A percentile compares a stretch with the other conserved stretches of the same genome.
Evolutionary conservation across 2,888 invertebrate genomes (phyloP).

Genomic region (Tenthredo distinguenda): DNA sequence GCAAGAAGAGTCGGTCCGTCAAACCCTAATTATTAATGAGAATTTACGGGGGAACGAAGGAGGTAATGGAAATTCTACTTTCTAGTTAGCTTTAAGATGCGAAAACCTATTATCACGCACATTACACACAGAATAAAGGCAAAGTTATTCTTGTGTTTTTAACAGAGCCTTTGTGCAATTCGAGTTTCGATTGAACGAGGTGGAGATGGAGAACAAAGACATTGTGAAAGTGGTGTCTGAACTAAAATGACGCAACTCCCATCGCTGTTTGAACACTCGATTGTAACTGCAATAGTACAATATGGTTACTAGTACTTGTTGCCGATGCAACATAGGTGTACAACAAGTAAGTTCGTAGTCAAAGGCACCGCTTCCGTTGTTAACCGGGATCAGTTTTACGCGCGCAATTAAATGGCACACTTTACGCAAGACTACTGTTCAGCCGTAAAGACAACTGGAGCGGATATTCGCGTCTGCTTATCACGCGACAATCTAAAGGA

Average conservation of each 20-base stretch:
- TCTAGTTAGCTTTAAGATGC: background rate
- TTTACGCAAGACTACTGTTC: constrained; percentile 19
- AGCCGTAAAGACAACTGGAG: constrained; percentile 29
- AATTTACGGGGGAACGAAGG: background rate
- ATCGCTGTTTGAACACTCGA: background rate
- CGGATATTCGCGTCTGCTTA: constrained; percentile 34
- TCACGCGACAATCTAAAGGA: constrained; percentile 36
- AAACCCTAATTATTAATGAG: constrained; percentile 25
- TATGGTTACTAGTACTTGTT: background rate
- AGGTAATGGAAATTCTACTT: constrained; percentile 16
- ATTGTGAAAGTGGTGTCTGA: background rate
- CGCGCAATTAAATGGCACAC: constrained; percentile 27
- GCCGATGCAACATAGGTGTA: background rate
- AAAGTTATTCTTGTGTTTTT: background rate
- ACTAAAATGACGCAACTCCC: background rate
- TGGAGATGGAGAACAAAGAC: background rate
- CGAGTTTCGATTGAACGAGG: background rate
- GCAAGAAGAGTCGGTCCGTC: constrained; percentile 22
- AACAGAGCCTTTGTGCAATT: background rate
- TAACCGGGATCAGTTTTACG: constrained; percentile 6
- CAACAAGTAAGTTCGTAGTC: background rate
- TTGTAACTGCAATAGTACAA: background rate
- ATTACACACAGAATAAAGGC: background rate
- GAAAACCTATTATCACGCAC: background rate
- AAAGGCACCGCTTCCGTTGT: background rate